phyloP scores from a whole-genome alignment of 2,888 invertebrate species.

The Pemphredon lugubris region DNA sequence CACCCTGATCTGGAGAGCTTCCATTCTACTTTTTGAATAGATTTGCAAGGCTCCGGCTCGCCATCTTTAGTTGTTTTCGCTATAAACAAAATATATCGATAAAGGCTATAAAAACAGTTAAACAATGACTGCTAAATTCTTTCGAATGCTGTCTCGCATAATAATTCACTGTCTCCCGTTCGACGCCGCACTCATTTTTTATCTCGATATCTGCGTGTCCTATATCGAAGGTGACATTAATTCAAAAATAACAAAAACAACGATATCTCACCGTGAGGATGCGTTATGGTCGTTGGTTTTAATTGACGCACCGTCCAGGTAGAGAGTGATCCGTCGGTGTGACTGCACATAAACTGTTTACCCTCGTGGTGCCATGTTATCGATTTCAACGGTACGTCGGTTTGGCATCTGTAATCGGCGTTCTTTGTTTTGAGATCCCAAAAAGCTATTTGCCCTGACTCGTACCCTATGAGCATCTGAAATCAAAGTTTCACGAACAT shows the following conservation, averaged over 20 bases:
- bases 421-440: constrained; percentile 96
- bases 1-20: constrained; percentile 93
- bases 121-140: too few species aligned
- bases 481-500: constrained; percentile 62
- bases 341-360: constrained; percentile 97
- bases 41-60: constrained; percentile 95
- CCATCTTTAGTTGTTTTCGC: constrained; percentile 96
- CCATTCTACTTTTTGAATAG: constrained; percentile 98
- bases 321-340: constrained; percentile 96
- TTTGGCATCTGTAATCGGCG: constrained; percentile 92
- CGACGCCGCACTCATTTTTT: too few species aligned
- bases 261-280: constrained; percentile 97
- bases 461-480: constrained; percentile 97
- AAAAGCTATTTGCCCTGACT: constrained; percentile 95
- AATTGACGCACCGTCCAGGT: constrained; percentile 93
- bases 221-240: not conserved
- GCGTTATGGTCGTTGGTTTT: constrained; percentile 90
- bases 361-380: constrained; percentile 99
- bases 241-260: too few species aligned
- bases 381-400: constrained; percentile 90
- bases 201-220: too few species aligned
- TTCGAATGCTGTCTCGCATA: too few species aligned
- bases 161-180: too few species aligned
- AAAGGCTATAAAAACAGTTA: too few species aligned
- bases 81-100: constrained; percentile 83